Percentiles rank a stretch among this genome's conserved stretches.
Evolutionary conservation across 2,797 vertebrate genomes (phyloP).

Genomic region (Ptychadena robeensis): DNA sequence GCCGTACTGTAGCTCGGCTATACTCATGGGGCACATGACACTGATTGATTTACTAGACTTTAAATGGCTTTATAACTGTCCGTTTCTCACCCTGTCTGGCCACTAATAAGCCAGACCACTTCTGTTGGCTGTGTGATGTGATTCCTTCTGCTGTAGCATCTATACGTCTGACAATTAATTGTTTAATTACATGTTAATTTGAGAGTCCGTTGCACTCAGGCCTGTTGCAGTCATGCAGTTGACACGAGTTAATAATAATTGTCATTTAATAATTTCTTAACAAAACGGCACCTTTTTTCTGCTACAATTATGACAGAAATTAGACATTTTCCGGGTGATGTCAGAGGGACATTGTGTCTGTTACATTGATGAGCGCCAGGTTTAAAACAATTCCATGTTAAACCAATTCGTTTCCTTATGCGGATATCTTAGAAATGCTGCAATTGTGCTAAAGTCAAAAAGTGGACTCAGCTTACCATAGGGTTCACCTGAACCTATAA

Average conservation of each 20-base stretch:
- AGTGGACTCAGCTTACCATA: too few relatives aligned
- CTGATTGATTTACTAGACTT: conserved; percentile 6
- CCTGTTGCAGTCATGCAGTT: not conserved
- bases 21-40: not conserved
- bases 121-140: not conserved
- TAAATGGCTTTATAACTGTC: not conserved
- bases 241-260: conserved; percentile 9
- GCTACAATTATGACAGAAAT: not conserved
- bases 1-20: not conserved
- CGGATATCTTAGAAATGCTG: too few relatives aligned
- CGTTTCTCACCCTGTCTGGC: not conserved
- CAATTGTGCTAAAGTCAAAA: too few relatives aligned
- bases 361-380: too few relatives aligned
- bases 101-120: not conserved
- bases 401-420: too few relatives aligned
- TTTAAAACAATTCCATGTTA: too few relatives aligned
- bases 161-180: conserved; percentile 16
- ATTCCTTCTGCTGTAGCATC: not conserved
- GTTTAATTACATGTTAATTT: conserved; percentile 49
- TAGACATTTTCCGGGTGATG: too few relatives aligned
- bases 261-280: conserved; percentile 27
- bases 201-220: conserved; percentile 63
- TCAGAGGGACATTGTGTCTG: too few relatives aligned
- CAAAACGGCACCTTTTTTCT: not conserved
- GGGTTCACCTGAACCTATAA: too few relatives aligned